phyloP scores from a whole-genome alignment of 1,140 invertebrate genomes.

The Penaeus chinensis region DNA sequence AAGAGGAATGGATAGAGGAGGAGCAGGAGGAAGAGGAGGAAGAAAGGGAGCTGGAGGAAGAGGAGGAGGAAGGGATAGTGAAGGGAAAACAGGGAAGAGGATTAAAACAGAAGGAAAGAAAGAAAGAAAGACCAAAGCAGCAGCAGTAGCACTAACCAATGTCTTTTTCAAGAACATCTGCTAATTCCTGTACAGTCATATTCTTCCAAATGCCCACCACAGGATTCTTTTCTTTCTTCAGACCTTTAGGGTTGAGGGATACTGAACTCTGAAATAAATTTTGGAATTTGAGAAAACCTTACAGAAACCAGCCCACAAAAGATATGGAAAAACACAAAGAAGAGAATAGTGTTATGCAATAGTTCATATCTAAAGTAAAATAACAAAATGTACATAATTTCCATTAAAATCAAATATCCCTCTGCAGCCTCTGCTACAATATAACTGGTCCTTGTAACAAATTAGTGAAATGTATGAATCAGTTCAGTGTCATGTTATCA shows the following conservation, averaged over 20 bases:
- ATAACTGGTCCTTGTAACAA: too few relatives aligned
- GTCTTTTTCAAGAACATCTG: constrained; percentile 73
- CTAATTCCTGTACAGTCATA: constrained; percentile 82
- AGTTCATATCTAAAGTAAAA: too few relatives aligned
- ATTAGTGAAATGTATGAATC: too few relatives aligned
- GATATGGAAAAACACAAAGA: too few relatives aligned
- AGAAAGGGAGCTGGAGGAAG: not conserved
- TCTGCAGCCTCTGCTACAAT: too few relatives aligned
- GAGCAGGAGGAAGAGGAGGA: not conserved
- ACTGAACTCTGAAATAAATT: constrained; percentile 23
- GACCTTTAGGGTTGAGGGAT: constrained; percentile 11
- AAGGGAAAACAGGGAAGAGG: not conserved
- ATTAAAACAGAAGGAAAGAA: not conserved
- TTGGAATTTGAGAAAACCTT: too few relatives aligned
- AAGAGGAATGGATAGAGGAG: not conserved
- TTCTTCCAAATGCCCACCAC: constrained; percentile 79
- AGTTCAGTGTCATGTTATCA: too few relatives aligned
- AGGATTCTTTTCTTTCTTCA: constrained; percentile 11
- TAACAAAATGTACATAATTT: too few relatives aligned
- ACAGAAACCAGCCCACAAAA: too few relatives aligned
- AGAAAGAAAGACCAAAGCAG: not conserved
- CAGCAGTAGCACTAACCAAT: constrained; percentile 67
- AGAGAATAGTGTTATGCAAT: too few relatives aligned
- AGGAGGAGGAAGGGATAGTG: not conserved
- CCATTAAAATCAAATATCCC: too few relatives aligned